Conservation (phyloP, 2,888 invertebrate genomes). For the Lepeophtheirus nordmannii region DNA sequence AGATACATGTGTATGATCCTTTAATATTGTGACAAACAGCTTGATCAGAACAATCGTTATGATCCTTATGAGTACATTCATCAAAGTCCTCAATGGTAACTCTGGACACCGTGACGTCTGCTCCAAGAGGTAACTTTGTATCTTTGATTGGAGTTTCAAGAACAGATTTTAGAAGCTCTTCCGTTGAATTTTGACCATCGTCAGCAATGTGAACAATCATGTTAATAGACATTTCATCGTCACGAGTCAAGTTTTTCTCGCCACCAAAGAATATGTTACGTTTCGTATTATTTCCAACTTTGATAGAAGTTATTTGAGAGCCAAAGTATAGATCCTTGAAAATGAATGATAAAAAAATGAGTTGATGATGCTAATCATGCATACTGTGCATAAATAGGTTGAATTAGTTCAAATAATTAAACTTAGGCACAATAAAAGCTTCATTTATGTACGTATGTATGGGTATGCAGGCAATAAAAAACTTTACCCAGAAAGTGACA, state of each 20-base stretch:
- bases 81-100: slow-evolving; percentile 22
- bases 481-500: too few relatives aligned
- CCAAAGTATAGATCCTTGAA: slow-evolving; percentile 19
- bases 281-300: slow-evolving; percentile 20
- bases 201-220: slow-evolving; percentile 18
- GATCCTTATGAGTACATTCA: slow-evolving; percentile 14
- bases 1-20: slow-evolving; percentile 21
- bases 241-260: slow-evolving; percentile 14
- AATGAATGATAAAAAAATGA: not conserved
- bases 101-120: slow-evolving; percentile 21
- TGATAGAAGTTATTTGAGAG: slow-evolving; percentile 16
- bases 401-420: not conserved
- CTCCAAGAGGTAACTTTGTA: slow-evolving; percentile 21
- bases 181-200: slow-evolving; percentile 4
- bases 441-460: not conserved
- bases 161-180: slow-evolving; percentile 5
- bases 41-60: slow-evolving; percentile 20
- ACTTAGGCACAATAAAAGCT: not conserved
- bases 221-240: slow-evolving; percentile 16
- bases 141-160: slow-evolving; percentile 18
- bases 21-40: slow-evolving; percentile 17
- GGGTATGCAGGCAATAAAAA: too few relatives aligned
- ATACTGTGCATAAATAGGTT: not conserved
- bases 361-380: too few relatives aligned
- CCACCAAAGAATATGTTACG: slow-evolving; percentile 20